phyloP scores from a whole-genome alignment of 2,888 invertebrate genomes.

The Geotrupes spiniger region DNA sequence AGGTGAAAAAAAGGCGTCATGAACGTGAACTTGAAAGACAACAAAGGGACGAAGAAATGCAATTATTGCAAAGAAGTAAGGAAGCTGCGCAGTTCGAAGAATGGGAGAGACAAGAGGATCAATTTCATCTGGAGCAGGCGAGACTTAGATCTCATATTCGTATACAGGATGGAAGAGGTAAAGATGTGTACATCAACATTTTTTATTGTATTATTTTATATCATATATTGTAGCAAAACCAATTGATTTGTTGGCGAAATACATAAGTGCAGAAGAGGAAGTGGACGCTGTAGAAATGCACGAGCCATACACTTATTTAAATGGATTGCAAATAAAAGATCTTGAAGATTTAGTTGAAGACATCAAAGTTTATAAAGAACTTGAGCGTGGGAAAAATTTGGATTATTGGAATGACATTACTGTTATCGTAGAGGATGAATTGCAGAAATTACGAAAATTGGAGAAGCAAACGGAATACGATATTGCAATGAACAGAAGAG shows the following conservation, averaged over 20 bases:
- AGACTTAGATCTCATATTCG: constrained; percentile 89
- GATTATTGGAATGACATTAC: constrained; percentile 97
- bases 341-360: constrained; percentile 95
- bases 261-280: constrained; percentile 85
- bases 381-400: constrained; percentile 84
- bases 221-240: constrained; percentile 71
- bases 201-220: constrained; percentile 1
- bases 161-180: constrained; percentile 88
- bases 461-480: constrained; percentile 62
- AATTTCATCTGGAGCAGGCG: constrained; percentile 97
- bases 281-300: constrained; percentile 96
- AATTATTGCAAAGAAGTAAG: constrained; percentile 81
- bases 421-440: constrained; percentile 90
- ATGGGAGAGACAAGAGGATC: constrained; percentile 96
- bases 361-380: constrained; percentile 90
- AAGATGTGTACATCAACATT: too few relatives aligned
- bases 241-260: constrained; percentile 95
- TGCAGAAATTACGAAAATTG: constrained; percentile 78
- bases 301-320: constrained; percentile 93
- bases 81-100: constrained; percentile 88
- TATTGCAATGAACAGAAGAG: constrained; percentile 54
- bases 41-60: constrained; percentile 77
- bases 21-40: constrained; percentile 87
- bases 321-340: constrained; percentile 85
- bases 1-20: constrained; percentile 83